These are phyloP conservation scores for Meriones psammophilus DNA, from an alignment of 2,797 vertebrate species.

Conservation along the genomic window DNA sequence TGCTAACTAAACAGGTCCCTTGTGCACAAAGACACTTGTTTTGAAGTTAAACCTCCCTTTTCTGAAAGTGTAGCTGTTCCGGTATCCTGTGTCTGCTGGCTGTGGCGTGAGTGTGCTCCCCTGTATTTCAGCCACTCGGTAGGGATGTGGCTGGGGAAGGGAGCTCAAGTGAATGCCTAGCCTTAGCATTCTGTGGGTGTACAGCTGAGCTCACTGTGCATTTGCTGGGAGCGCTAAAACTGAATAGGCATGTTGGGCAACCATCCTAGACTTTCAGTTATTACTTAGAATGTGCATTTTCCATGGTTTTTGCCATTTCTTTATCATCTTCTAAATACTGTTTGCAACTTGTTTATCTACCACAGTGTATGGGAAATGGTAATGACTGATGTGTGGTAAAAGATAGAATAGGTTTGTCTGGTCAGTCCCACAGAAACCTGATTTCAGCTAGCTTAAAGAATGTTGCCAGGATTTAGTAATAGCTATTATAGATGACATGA, in stretches of 20 bases:
- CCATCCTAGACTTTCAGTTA: not conserved
- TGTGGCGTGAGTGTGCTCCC: not conserved
- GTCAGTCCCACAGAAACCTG: not conserved
- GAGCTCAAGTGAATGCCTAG: accelerated
- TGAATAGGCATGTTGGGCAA: not conserved
- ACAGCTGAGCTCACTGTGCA: not conserved
- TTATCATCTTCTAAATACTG: not conserved
- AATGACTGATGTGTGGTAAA: not conserved
- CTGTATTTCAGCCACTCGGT: not conserved
- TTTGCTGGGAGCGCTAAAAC: not conserved
- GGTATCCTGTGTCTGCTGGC: not conserved
- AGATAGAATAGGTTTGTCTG: not conserved
- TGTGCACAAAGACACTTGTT: not conserved
- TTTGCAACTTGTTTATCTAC: not conserved
- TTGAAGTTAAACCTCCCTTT: not conserved
- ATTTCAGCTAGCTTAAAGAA: not conserved
- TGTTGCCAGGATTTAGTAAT: not conserved
- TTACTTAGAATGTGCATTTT: not conserved
- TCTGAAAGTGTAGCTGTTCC: not conserved
- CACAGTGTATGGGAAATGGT: not conserved
- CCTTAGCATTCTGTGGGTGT: not conserved
- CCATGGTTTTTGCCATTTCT: not conserved
- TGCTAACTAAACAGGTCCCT: not conserved
- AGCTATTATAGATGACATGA: not conserved
- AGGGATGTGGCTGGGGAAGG: not conserved